These are phyloP conservation scores for Nesidiocoris tenuis DNA, from an alignment of 2,888 invertebrate genomes.

Conservation along the genomic window DNA sequence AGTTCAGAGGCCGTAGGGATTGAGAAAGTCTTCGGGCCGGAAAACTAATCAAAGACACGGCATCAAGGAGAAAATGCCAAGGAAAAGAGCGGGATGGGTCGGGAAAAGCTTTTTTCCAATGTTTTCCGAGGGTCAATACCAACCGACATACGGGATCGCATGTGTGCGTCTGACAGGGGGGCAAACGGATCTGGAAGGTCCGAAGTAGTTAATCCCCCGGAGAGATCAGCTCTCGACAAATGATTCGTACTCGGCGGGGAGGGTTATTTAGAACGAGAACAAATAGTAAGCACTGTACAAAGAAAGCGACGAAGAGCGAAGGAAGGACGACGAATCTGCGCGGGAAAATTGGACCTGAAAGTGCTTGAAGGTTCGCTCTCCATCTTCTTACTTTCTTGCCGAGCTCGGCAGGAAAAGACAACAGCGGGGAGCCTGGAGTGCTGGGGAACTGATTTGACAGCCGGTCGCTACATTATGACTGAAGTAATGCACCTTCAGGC, in stretches of 20 bases:
- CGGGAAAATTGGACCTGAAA: constrained; percentile 1
- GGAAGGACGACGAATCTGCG: constrained; percentile 6
- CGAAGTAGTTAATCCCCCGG: constrained; percentile 27
- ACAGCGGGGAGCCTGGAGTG: too few species aligned
- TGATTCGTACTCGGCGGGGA: constrained; percentile 24
- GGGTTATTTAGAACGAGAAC: constrained; percentile 38
- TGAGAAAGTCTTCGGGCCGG: neutral
- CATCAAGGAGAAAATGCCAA: neutral
- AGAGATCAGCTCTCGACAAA: constrained; percentile 10
- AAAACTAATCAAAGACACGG: constrained; percentile 29
- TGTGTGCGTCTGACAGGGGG: neutral
- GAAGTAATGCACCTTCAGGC: too few species aligned
- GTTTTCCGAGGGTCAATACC: constrained; percentile 32
- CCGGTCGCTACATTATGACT: too few species aligned
- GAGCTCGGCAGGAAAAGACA: too few species aligned
- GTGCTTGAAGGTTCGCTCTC: neutral
- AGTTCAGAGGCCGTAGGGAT: constrained; percentile 1
- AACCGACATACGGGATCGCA: constrained; percentile 10
- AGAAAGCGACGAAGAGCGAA: constrained; percentile 8
- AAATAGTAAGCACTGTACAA: constrained; percentile 37
- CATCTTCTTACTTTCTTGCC: neutral
- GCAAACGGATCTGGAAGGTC: constrained; percentile 2
- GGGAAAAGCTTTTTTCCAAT: constrained; percentile 18
- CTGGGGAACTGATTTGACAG: too few species aligned
- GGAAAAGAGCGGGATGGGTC: neutral